phyloP scores from a whole-genome alignment of 2,113 vertebrate species.

The Oceanites oceanicus region DNA sequence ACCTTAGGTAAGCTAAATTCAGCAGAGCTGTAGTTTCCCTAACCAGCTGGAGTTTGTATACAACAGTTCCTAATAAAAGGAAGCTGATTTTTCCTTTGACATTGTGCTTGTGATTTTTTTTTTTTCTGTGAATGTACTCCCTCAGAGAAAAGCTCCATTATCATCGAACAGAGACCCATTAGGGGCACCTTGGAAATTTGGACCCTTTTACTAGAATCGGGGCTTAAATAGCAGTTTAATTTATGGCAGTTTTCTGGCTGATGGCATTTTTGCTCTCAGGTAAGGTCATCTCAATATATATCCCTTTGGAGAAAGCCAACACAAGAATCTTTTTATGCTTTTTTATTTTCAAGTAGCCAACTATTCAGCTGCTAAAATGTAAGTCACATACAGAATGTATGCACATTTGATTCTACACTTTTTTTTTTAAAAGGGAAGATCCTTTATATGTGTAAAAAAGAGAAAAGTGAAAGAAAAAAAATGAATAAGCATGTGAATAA shows the following conservation, averaged over 20 bases:
- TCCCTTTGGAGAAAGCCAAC: constrained; percentile 23
- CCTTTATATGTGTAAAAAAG: constrained; percentile 59
- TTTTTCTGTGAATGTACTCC: not conserved
- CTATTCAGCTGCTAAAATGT: constrained; percentile 54
- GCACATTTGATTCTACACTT: constrained; percentile 27
- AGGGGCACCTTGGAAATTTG: constrained; percentile 71
- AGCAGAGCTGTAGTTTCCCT: not conserved
- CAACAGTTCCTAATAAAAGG: not conserved
- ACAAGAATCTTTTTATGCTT: constrained; percentile 7
- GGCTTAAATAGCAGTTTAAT: constrained; percentile 63
- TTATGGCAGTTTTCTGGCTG: constrained; percentile 54
- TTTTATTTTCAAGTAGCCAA: constrained; percentile 61
- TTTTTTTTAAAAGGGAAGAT: constrained; percentile 58
- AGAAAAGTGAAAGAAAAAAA: constrained; percentile 34
- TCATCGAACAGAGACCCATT: constrained; percentile 22
- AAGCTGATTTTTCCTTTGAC: not conserved
- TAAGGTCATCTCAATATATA: constrained; percentile 62
- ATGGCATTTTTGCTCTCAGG: constrained; percentile 66
- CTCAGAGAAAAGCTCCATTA: constrained; percentile 31
- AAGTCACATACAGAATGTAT: constrained; percentile 55
- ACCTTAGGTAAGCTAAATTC: constrained; percentile 31
- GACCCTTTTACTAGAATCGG: constrained; percentile 48
- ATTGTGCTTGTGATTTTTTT: not conserved
- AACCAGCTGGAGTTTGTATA: not conserved
- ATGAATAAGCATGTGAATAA: constrained; percentile 76